Evolutionary conservation across 2,888 invertebrate species (phyloP).

Genomic region (Lobophora halterata): DNA sequence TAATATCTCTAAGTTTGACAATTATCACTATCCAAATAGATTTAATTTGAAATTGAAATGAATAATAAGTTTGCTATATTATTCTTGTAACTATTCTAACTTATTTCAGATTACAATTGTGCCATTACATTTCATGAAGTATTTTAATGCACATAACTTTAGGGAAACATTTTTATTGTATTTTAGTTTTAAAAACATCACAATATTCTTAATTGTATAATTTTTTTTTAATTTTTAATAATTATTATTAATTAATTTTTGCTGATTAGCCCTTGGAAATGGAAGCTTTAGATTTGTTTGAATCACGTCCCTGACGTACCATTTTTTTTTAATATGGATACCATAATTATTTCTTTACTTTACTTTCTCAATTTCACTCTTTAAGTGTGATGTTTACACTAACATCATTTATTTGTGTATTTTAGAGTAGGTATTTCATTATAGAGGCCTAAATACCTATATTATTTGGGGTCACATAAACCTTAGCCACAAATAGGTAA

Average conservation of each 20-base stretch:
- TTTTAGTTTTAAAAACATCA: conserved; percentile 21
- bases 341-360: background rate
- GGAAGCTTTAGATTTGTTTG: conserved; percentile 2
- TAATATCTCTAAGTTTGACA: conserved; percentile 59
- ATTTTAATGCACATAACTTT: conserved; percentile 19
- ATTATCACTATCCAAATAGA: conserved; percentile 56
- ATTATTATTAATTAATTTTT: conserved; percentile 3
- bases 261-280: background rate
- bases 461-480: too few relatives aligned
- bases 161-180: conserved; percentile 8
- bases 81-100: conserved; percentile 56
- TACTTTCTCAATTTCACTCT: conserved; percentile 4
- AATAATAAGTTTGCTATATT: too few relatives aligned
- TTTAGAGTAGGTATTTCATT: too few relatives aligned
- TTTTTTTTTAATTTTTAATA: background rate
- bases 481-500: too few relatives aligned
- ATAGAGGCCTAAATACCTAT: too few relatives aligned
- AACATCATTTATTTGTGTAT: conserved; percentile 1
- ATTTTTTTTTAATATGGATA: conserved; percentile 9
- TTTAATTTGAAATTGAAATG: conserved; percentile 49
- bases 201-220: conserved; percentile 5
- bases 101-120: conserved; percentile 62
- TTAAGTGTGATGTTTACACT: conserved; percentile 4
- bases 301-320: background rate
- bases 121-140: conserved; percentile 53